Evolutionary conservation across 2,888 invertebrate species (phyloP).

Genomic region (Drosophila formosana): DNA sequence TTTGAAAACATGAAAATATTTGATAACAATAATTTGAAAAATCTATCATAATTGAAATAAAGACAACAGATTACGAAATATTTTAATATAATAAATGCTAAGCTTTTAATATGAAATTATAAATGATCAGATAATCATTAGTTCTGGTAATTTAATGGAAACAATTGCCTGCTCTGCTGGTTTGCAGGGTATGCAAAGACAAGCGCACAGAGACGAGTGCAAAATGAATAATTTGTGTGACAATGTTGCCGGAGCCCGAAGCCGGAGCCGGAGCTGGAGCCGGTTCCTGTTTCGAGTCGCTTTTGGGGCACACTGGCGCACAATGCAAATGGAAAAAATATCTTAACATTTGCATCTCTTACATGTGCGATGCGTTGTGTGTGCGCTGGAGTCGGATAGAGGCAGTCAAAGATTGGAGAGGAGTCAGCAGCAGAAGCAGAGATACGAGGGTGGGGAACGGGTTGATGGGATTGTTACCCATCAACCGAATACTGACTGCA

Average conservation of each 20-base stretch:
- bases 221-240: slow-evolving; percentile 75
- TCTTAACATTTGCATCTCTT: slow-evolving; percentile 77
- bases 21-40: too few relatives aligned
- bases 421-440: slow-evolving; percentile 24
- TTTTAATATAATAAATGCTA: too few relatives aligned
- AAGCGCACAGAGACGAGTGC: slow-evolving; percentile 44
- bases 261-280: slow-evolving; percentile 24
- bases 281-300: slow-evolving; percentile 39
- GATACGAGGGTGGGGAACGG: slow-evolving; percentile 1
- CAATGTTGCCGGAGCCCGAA: slow-evolving; percentile 58
- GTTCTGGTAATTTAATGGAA: too few relatives aligned
- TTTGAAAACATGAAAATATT: too few relatives aligned
- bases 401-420: background rate
- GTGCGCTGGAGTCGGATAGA: background rate
- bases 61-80: too few relatives aligned
- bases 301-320: slow-evolving; percentile 36
- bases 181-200: slow-evolving; percentile 36
- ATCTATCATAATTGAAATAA: too few relatives aligned
- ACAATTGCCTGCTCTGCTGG: background rate
- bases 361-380: slow-evolving; percentile 39
- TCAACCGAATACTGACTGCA: background rate
- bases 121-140: too few relatives aligned
- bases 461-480: slow-evolving; percentile 1
- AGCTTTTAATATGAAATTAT: too few relatives aligned
- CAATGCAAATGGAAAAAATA: slow-evolving; percentile 70